Percentiles rank a stretch among this genome's conserved stretches.
Conservation (phyloP, 2,113 vertebrate genomes). For the Arothron firmamentum region DNA sequence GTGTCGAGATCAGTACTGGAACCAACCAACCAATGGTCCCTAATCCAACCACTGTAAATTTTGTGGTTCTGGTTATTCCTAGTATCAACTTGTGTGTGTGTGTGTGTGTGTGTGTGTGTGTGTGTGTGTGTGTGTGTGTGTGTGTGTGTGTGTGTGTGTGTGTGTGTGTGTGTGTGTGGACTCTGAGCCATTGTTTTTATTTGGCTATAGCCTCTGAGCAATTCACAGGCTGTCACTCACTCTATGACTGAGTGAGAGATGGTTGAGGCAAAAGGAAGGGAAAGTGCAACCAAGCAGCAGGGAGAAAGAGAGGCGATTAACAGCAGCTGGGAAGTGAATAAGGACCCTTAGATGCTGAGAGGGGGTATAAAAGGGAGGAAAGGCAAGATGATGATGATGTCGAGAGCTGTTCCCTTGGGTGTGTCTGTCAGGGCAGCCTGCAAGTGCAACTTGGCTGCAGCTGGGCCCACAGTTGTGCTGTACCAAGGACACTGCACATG, state of each 20-base stretch:
- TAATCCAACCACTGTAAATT: too few species aligned
- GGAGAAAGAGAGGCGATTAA: slow-evolving; percentile 40
- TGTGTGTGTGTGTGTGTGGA: slow-evolving; percentile 37
- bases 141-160: too few species aligned
- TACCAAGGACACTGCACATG: slow-evolving; percentile 60
- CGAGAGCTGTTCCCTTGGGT: slow-evolving; percentile 63
- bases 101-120: too few species aligned
- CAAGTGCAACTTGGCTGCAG: slow-evolving; percentile 73
- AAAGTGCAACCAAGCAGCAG: neutral
- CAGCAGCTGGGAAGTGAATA: slow-evolving; percentile 41
- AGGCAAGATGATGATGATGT: slow-evolving; percentile 24
- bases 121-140: too few species aligned
- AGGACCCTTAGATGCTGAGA: slow-evolving; percentile 41
- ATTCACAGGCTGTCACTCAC: too few species aligned
- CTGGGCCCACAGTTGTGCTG: slow-evolving; percentile 68
- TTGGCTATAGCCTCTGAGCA: slow-evolving; percentile 70
- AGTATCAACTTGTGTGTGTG: too few species aligned
- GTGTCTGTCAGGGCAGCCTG: slow-evolving; percentile 59
- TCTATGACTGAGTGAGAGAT: slow-evolving; percentile 55
- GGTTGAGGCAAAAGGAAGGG: slow-evolving; percentile 37
- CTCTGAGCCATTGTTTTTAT: slow-evolving; percentile 56
- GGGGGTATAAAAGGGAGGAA: slow-evolving; percentile 36
- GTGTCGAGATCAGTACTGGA: too few species aligned
- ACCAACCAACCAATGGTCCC: too few species aligned
- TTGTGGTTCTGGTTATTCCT: too few species aligned